These are phyloP conservation scores for Kradibia gibbosae DNA, from an alignment of 1,140 invertebrate genomes.

Conservation along the genomic window DNA sequence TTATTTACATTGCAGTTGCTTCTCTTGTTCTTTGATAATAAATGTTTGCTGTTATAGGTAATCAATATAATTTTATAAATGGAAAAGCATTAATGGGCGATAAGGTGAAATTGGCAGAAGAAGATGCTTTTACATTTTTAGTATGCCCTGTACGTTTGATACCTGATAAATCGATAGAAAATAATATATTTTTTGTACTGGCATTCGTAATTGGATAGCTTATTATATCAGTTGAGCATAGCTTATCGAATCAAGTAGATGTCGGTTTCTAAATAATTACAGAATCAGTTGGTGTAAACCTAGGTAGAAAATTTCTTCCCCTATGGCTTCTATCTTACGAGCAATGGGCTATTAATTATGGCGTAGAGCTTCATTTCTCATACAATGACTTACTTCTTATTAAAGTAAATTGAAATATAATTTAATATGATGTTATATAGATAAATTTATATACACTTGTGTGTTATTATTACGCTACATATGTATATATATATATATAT, in stretches of 20 bases:
- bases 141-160: neutral
- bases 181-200: neutral
- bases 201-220: neutral
- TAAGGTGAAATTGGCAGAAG: neutral
- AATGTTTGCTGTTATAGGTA: neutral
- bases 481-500: too few species aligned
- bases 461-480: too few species aligned
- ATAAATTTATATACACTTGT: too few species aligned
- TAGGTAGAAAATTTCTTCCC: neutral
- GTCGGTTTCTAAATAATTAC: neutral
- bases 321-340: neutral
- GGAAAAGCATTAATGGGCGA: neutral
- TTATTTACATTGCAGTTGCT: neutral
- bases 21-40: neutral
- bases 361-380: too few species aligned
- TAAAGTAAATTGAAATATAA: too few species aligned
- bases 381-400: too few species aligned
- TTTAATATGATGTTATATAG: too few species aligned
- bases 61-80: constrained; percentile 11
- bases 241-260: neutral
- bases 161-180: neutral
- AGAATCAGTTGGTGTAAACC: neutral
- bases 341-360: neutral
- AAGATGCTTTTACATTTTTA: neutral
- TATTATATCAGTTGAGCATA: neutral